These are phyloP conservation scores for Hippocampus kuda DNA, from an alignment of 2,797 vertebrate genomes.

Conservation along the genomic window DNA sequence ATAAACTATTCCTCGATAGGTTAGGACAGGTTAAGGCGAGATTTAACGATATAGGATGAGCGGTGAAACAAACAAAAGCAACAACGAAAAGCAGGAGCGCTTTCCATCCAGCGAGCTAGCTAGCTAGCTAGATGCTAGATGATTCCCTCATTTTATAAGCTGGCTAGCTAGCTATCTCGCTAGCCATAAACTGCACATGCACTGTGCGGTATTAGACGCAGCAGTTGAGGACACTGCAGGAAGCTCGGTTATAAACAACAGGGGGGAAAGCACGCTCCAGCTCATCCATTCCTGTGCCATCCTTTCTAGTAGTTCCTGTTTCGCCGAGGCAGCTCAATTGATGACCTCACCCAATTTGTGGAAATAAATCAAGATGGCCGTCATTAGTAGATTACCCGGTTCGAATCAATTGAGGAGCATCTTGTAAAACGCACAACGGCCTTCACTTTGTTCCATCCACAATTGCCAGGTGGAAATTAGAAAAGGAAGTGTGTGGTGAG, in stretches of 20 bases:
- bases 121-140: too few species aligned
- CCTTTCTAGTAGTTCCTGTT: conserved; percentile 5
- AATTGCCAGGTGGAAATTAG: conserved; percentile 63
- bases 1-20: neutral
- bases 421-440: conserved; percentile 68
- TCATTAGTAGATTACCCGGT: conserved; percentile 60
- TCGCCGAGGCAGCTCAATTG: conserved; percentile 50
- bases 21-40: neutral
- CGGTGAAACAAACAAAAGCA: neutral
- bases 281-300: neutral
- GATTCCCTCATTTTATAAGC: too few species aligned
- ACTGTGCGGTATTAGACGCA: too few species aligned
- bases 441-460: conserved; percentile 59
- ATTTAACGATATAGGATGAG: neutral
- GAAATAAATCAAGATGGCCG: conserved; percentile 61
- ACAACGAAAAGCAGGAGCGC: neutral
- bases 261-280: neutral
- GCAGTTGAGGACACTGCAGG: too few species aligned
- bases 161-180: too few species aligned
- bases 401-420: conserved; percentile 58
- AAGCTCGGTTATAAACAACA: neutral
- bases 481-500: neutral
- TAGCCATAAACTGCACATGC: too few species aligned
- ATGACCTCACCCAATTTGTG: conserved; percentile 39
- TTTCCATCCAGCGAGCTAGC: neutral